Percentiles rank a stretch among this genome's conserved stretches.
phyloP scores from a whole-genome alignment of 1,140 invertebrate species.

The Brachionus sp. region DNA sequence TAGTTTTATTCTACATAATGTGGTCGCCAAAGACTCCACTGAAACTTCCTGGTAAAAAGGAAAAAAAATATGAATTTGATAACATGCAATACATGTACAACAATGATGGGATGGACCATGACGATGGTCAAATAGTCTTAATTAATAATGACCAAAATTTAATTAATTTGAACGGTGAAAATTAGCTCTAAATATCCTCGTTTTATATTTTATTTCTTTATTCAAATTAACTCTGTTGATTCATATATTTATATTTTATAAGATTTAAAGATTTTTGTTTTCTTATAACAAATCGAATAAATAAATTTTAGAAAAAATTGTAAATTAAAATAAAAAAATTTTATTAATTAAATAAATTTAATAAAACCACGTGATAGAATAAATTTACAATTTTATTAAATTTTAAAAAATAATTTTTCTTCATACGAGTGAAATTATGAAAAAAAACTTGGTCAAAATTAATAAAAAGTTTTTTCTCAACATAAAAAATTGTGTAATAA shows the following conservation, averaged over 20 bases:
- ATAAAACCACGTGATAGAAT: background rate
- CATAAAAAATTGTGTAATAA: no score
- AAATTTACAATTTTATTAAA: background rate
- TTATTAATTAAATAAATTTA: background rate
- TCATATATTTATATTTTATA: background rate
- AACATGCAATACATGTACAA: background rate
- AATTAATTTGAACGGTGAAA: background rate
- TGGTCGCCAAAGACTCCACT: conserved; percentile 34
- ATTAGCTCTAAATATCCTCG: background rate
- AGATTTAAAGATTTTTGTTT: background rate
- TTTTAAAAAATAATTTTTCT: no score
- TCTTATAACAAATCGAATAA: background rate
- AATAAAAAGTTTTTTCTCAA: no score
- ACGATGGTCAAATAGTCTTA: background rate
- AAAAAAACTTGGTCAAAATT: no score
- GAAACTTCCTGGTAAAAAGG: conserved; percentile 15
- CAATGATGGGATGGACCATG: conserved; percentile 9
- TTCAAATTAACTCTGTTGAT: no score
- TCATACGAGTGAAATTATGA: no score
- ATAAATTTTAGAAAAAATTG: background rate
- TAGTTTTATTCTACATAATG: conserved; percentile 41
- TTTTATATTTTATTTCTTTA: background rate
- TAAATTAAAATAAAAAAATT: background rate
- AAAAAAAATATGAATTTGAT: conserved; percentile 15
- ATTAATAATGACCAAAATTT: background rate